Conservation (phyloP, 2,888 invertebrate species). For the Phasia obesa region DNA sequence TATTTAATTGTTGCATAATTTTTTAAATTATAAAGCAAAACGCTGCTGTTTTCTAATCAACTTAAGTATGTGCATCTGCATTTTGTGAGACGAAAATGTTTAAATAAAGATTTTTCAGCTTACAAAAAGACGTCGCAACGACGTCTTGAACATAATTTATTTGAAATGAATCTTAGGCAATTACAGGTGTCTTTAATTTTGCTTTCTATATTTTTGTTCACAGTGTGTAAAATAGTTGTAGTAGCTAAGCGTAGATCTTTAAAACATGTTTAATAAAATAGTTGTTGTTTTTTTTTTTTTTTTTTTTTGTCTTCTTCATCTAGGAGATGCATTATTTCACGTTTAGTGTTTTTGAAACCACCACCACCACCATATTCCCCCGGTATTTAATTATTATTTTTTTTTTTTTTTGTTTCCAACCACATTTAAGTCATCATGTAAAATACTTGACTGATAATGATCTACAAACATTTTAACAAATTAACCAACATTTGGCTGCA, state of each 20-base stretch:
- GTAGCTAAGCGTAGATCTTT: background rate
- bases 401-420: conserved; percentile 5
- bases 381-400: background rate
- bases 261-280: background rate
- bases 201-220: conserved; percentile 3
- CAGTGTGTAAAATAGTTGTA: conserved; percentile 23
- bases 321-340: conserved; percentile 7
- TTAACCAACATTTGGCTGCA: conserved; percentile 67
- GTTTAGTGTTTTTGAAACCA: conserved; percentile 20
- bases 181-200: conserved; percentile 54
- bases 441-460: conserved; percentile 53
- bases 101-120: background rate
- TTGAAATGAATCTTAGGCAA: conserved; percentile 42
- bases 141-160: conserved; percentile 26
- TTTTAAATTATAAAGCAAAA: conserved; percentile 24
- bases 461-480: conserved; percentile 70
- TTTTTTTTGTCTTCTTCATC: background rate
- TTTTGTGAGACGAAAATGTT: background rate
- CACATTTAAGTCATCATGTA: conserved; percentile 52
- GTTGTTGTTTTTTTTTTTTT: conserved; percentile 21
- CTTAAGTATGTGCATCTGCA: conserved; percentile 3
- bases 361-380: conserved; percentile 30
- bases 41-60: background rate
- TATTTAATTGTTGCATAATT: conserved; percentile 26
- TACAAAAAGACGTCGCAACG: too few relatives aligned